These are phyloP conservation scores for Sminthurides aquaticus DNA, from an alignment of 2,888 invertebrate genomes.

Conservation along the genomic window DNA sequence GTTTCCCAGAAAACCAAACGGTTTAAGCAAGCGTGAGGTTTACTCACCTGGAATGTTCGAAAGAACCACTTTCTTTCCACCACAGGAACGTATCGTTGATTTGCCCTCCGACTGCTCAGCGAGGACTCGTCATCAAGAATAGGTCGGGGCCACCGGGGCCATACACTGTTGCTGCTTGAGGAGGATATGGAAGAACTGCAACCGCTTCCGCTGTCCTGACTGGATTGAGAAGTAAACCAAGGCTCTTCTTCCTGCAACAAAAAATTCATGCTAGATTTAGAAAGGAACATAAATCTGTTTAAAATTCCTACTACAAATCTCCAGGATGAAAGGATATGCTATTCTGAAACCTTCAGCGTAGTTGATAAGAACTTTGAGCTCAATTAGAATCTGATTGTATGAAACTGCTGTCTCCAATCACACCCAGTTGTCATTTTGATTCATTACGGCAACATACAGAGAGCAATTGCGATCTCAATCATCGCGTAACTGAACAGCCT, in stretches of 20 bases:
- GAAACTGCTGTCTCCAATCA: too few relatives aligned
- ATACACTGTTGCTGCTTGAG: background rate
- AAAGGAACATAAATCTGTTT: too few relatives aligned
- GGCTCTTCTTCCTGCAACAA: slow-evolving; percentile 8
- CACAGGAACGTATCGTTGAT: background rate
- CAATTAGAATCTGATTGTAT: too few relatives aligned
- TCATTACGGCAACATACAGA: too few relatives aligned
- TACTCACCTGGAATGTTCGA: slow-evolving; percentile 10
- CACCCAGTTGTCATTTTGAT: too few relatives aligned
- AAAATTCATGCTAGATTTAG: background rate
- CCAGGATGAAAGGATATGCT: too few relatives aligned
- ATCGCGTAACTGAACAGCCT: background rate
- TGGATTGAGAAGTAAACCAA: slow-evolving; percentile 3
- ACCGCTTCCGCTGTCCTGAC: background rate
- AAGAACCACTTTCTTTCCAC: background rate
- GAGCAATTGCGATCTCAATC: too few relatives aligned
- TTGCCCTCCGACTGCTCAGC: background rate
- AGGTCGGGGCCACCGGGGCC: slow-evolving; percentile 11
- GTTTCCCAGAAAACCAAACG: too few relatives aligned
- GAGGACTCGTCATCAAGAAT: slow-evolving; percentile 9
- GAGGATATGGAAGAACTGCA: background rate
- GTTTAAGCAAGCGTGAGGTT: too few relatives aligned
- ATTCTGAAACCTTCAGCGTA: too few relatives aligned
- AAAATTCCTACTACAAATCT: too few relatives aligned
- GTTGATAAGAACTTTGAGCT: too few relatives aligned